These are phyloP conservation scores for Ichneumoninae sp. DNA, from an alignment of 2,888 invertebrate genomes.

Conservation along the genomic window DNA sequence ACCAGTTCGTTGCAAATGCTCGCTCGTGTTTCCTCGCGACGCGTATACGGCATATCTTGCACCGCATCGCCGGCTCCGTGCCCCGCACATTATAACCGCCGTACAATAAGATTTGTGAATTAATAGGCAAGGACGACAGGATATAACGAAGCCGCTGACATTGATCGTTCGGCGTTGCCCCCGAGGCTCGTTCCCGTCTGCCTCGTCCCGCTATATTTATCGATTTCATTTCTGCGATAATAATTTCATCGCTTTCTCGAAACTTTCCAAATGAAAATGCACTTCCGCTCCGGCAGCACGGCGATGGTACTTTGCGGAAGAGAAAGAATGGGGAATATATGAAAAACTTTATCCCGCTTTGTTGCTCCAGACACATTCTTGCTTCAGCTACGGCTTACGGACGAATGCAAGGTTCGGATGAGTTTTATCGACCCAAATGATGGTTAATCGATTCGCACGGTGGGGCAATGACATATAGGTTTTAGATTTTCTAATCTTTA, in stretches of 20 bases:
- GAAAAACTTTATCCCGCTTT: not conserved
- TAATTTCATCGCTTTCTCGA: not conserved
- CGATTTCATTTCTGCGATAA: conserved; percentile 3
- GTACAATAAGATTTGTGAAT: conserved; percentile 12
- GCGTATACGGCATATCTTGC: not conserved
- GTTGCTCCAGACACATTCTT: not conserved
- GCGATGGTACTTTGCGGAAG: not conserved
- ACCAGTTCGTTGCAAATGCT: conserved; percentile 38
- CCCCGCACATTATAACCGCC: conserved; percentile 6
- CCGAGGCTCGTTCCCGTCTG: not conserved
- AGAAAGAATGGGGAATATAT: not conserved
- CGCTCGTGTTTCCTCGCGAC: conserved; percentile 12
- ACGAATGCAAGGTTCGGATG: not conserved
- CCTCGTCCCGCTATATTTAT: not conserved
- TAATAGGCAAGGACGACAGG: conserved; percentile 34
- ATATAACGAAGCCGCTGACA: conserved; percentile 32
- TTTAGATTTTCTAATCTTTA: no score
- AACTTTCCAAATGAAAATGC: conserved; percentile 25
- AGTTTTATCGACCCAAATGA: conserved; percentile 27
- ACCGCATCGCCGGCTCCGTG: not conserved
- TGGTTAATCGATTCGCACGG: not conserved
- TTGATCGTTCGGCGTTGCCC: conserved; percentile 16
- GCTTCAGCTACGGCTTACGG: not conserved
- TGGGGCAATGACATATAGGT: no score
- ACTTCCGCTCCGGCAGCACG: not conserved